These are phyloP conservation scores for Pammene aurita DNA, from an alignment of 2,888 invertebrate genomes.

Conservation along the genomic window DNA sequence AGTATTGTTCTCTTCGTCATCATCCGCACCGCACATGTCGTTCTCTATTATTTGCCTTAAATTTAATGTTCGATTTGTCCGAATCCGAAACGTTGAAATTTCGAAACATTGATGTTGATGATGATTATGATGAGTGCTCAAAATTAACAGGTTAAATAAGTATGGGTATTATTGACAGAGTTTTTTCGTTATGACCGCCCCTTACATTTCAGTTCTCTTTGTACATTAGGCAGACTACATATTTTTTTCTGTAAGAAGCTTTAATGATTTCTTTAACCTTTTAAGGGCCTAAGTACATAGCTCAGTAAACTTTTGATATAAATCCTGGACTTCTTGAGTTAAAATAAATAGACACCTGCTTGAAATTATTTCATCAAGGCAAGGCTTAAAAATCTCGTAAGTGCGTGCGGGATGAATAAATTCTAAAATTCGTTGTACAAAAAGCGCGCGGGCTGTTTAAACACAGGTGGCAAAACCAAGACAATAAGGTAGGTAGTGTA, in stretches of 20 bases:
- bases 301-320: too few species aligned
- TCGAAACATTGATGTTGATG: too few species aligned
- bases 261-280: neutral
- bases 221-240: neutral
- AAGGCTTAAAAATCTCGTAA: neutral
- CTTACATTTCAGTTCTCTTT: neutral
- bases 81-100: too few species aligned
- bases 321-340: too few species aligned
- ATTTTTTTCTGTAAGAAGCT: neutral
- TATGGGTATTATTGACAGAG: too few species aligned
- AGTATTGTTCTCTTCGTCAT: too few species aligned
- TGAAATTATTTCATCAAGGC: neutral
- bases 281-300: neutral
- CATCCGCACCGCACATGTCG: too few species aligned
- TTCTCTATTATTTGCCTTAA: too few species aligned
- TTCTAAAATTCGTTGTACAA: neutral
- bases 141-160: too few species aligned
- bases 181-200: neutral
- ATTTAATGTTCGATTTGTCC: too few species aligned
- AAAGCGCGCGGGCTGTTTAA: conserved; percentile 10
- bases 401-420: neutral
- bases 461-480: conserved; percentile 14
- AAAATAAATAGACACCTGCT: too few species aligned
- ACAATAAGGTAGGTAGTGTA: neutral
- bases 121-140: too few species aligned